A percentile compares a stretch with the other conserved stretches of the same genome.
These are phyloP conservation scores for Aptenodytes patagonicus DNA, from an alignment of 2,113 vertebrate genomes.

Conservation along the genomic window DNA sequence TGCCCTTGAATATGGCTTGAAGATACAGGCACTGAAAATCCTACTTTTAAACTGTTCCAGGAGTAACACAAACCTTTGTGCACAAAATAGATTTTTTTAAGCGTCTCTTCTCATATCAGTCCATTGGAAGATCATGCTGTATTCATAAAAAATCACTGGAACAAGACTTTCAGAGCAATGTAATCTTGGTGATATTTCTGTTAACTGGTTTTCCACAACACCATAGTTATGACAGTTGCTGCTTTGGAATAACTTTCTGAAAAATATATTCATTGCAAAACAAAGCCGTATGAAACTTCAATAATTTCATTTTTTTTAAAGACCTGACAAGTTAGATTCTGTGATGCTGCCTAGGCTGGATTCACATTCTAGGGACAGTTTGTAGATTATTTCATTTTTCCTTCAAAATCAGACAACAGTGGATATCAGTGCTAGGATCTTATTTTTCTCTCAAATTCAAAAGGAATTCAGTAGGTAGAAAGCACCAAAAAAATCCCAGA, in stretches of 20 bases:
- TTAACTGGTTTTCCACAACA: not conserved
- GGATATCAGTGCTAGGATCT: not conserved
- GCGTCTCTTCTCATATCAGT: not conserved
- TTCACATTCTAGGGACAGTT: not conserved
- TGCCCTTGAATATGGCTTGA: slow-evolving; percentile 46
- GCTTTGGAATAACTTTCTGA: not conserved
- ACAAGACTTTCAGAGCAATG: not conserved
- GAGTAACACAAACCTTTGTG: not conserved
- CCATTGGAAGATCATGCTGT: not conserved
- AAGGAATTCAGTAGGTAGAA: not conserved
- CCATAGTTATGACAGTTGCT: not conserved
- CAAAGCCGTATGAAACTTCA: not conserved
- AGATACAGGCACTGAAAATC: slow-evolving; percentile 2
- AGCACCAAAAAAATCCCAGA: not conserved
- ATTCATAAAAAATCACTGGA: not conserved
- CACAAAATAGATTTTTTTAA: not conserved
- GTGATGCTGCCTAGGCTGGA: not conserved
- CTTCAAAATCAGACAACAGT: not conserved
- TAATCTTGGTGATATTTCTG: not conserved
- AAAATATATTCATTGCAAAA: not conserved
- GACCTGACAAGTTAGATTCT: not conserved
- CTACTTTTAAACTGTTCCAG: not conserved
- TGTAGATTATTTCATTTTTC: not conserved
- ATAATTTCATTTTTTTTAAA: not conserved
- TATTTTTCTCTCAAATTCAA: not conserved